Conservation (phyloP, 2,797 vertebrate genomes). For the Chrysocyon brachyurus region DNA sequence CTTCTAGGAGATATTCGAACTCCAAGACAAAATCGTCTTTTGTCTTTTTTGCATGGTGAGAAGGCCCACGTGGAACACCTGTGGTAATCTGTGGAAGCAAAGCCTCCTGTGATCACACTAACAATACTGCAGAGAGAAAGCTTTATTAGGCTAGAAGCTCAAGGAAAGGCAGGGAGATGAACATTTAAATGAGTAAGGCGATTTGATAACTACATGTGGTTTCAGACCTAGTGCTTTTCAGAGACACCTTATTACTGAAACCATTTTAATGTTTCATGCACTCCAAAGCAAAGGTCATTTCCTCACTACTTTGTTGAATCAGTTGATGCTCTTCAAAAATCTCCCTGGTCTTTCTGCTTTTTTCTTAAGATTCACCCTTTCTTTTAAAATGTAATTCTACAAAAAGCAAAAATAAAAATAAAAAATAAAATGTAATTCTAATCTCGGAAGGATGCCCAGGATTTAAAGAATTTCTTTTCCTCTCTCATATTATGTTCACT, state of each 20-base stretch:
- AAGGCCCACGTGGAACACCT: conserved; percentile 57
- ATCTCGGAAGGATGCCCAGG: neutral
- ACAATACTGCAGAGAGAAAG: neutral
- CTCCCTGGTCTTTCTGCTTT: neutral
- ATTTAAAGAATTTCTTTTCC: conserved; percentile 40
- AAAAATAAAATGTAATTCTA: neutral
- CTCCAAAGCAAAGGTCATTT: neutral
- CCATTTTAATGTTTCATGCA: neutral
- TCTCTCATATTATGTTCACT: neutral
- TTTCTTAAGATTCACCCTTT: conserved; percentile 29
- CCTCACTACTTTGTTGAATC: neutral
- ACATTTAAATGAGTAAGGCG: neutral
- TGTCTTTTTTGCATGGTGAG: conserved; percentile 54
- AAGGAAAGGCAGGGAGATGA: neutral
- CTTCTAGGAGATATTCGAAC: conserved; percentile 76
- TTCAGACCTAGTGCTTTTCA: neutral
- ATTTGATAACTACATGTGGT: neutral
- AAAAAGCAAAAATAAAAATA: no score
- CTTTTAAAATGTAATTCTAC: neutral
- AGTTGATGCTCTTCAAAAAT: neutral
- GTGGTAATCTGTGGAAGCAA: neutral
- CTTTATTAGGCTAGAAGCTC: neutral
- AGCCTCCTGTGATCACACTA: neutral
- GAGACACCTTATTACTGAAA: neutral
- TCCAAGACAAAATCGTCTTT: conserved; percentile 68